Evolutionary conservation across 1,140 invertebrate genomes (phyloP).

Genomic region (Mamestra configurata): DNA sequence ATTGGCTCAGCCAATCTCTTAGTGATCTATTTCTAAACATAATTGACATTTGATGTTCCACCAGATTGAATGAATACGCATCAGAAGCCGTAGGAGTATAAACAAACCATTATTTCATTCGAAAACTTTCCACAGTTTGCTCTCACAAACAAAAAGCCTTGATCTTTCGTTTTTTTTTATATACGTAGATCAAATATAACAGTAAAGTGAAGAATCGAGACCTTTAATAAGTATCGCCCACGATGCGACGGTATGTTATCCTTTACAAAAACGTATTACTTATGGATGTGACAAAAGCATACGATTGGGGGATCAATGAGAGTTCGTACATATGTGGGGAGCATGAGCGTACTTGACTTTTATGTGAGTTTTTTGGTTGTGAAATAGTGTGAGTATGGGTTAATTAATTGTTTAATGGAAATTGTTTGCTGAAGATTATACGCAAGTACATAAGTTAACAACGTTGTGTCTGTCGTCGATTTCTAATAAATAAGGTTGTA

Average conservation of each 20-base stretch:
- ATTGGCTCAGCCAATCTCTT: too few species aligned
- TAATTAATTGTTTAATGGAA: background rate
- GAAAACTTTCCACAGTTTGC: background rate
- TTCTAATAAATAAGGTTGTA: too few species aligned
- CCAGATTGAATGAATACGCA: background rate
- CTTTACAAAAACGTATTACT: background rate
- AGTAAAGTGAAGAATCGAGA: background rate
- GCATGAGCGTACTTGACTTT: conserved; percentile 4
- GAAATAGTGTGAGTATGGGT: too few species aligned
- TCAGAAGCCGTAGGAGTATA: background rate
- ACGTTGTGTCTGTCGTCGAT: too few species aligned
- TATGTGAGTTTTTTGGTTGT: background rate
- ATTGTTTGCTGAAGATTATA: background rate
- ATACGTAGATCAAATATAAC: background rate
- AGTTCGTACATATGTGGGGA: too few species aligned
- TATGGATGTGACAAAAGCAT: background rate
- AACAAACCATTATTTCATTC: background rate
- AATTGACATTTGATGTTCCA: too few species aligned
- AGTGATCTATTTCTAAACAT: background rate
- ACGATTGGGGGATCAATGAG: too few species aligned
- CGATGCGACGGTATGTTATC: background rate
- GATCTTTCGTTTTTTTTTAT: conserved; percentile 14
- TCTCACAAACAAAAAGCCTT: background rate
- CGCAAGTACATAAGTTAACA: too few species aligned
- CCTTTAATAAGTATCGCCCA: conserved; percentile 20